Conservation (phyloP, 2,888 invertebrate species). For the Chouioia cunea region DNA sequence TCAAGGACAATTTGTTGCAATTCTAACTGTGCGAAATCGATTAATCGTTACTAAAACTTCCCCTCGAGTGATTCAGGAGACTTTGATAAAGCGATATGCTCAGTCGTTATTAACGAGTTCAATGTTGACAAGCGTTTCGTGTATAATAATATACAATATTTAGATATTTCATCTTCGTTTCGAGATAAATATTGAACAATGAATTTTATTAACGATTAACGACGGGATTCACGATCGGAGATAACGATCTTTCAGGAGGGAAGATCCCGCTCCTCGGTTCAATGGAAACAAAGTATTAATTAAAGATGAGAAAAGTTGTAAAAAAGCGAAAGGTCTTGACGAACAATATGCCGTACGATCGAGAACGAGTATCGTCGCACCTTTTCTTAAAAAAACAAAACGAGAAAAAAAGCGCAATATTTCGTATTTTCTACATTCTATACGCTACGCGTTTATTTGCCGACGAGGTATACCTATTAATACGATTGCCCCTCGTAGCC, state of each 20-base stretch:
- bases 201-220: constrained; percentile 38
- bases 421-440: constrained; percentile 53
- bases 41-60: constrained; percentile 38
- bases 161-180: constrained; percentile 23
- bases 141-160: constrained; percentile 17
- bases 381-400: constrained; percentile 40
- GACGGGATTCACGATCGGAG: constrained; percentile 24
- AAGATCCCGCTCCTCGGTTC: constrained; percentile 2
- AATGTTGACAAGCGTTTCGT: constrained; percentile 22
- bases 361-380: constrained; percentile 29
- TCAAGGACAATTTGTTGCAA: constrained; percentile 21
- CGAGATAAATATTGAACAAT: constrained; percentile 7
- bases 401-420: constrained; percentile 47
- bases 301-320: constrained; percentile 20
- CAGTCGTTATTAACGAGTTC: neutral
- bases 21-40: constrained; percentile 21
- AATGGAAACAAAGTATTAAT: constrained; percentile 8
- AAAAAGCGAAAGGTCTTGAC: constrained; percentile 15
- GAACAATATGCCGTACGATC: constrained; percentile 9
- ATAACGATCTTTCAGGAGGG: constrained; percentile 27
- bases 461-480: constrained; percentile 22
- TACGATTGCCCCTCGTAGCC: constrained; percentile 30
- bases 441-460: constrained; percentile 50
- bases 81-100: constrained; percentile 18
- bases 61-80: constrained; percentile 10